These are phyloP conservation scores for Glaucomys volans DNA, from an alignment of 2,113 vertebrate species.

Conservation along the genomic window DNA sequence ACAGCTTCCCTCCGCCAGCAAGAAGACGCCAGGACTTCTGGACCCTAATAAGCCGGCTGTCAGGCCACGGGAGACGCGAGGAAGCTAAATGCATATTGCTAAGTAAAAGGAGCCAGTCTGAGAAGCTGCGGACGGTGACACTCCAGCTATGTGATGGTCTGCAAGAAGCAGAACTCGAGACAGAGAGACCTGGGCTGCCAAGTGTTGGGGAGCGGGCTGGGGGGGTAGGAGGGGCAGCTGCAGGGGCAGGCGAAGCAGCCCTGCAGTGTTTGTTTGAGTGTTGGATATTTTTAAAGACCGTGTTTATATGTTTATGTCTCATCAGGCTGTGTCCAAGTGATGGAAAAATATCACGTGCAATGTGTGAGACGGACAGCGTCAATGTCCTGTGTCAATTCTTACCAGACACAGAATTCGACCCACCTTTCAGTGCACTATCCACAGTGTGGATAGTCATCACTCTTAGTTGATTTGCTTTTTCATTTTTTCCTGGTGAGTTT, in stretches of 20 bases:
- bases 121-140: rapidly evolving
- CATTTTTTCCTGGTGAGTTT: not conserved
- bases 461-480: not conserved
- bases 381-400: not conserved
- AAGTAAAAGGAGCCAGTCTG: no score
- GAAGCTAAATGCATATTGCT: rapidly evolving
- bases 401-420: not conserved
- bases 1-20: not conserved
- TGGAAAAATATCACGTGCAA: not conserved
- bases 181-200: not conserved
- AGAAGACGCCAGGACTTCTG: rapidly evolving
- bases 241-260: rapidly evolving
- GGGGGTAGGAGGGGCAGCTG: rapidly evolving
- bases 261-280: no score
- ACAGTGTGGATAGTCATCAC: not conserved
- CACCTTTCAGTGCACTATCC: not conserved
- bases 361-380: not conserved
- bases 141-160: not conserved
- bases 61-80: rapidly evolving
- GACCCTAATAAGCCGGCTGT: rapidly evolving
- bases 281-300: no score
- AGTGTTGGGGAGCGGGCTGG: no score
- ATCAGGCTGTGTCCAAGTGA: not conserved
- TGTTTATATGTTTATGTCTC: not conserved
- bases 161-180: not conserved